These are phyloP conservation scores for Rhynchotus rufescens DNA, from an alignment of 2,797 vertebrate species.

Conservation along the genomic window DNA sequence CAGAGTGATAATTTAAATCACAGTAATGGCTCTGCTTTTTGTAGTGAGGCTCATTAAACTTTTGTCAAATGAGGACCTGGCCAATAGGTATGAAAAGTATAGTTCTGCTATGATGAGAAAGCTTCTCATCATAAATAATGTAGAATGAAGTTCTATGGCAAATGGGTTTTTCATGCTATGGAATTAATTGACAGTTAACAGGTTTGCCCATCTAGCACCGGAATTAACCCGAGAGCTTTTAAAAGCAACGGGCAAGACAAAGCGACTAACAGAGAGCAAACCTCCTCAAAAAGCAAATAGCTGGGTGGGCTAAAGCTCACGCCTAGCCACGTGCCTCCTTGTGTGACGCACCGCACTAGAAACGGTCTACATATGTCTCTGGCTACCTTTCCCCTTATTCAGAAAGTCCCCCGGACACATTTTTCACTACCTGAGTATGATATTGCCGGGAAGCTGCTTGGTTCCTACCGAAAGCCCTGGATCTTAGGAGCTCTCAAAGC, in stretches of 20 bases:
- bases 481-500: neutral
- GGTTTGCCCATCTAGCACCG: neutral
- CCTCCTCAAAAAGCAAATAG: neutral
- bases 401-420: neutral
- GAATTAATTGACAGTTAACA: neutral
- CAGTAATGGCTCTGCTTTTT: slow-evolving; percentile 14
- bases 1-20: slow-evolving; percentile 22
- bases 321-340: fast-evolving
- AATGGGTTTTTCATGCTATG: neutral
- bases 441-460: neutral
- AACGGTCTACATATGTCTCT: neutral
- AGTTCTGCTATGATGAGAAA: neutral
- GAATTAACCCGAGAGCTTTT: neutral
- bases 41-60: neutral
- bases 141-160: neutral
- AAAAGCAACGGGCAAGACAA: neutral
- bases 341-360: neutral
- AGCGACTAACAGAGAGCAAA: neutral
- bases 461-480: neutral
- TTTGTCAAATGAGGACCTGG: slow-evolving; percentile 13
- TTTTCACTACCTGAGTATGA: neutral
- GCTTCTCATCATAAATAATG: neutral
- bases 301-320: neutral
- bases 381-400: neutral
- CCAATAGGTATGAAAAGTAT: neutral